Conservation (phyloP, 2,888 invertebrate genomes). For the Camptogramma bilineatum region DNA sequence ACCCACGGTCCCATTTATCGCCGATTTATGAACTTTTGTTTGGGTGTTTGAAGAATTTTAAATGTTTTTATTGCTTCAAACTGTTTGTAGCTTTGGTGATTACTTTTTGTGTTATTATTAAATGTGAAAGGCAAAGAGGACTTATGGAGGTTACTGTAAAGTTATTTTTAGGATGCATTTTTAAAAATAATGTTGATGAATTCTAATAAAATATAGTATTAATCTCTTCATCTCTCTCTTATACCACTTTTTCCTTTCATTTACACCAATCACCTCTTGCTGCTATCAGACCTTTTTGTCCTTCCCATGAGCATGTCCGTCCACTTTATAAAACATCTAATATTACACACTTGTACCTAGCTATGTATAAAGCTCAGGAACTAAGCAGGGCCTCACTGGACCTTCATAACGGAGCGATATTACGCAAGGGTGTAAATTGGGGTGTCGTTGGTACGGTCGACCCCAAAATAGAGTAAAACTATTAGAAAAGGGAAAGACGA, state of each 20-base stretch:
- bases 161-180: too few species aligned
- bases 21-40: conserved; percentile 27
- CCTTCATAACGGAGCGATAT: conserved; percentile 76
- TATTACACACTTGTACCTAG: conserved; percentile 9
- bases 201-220: too few species aligned
- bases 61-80: conserved; percentile 1
- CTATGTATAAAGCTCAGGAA: conserved; percentile 31
- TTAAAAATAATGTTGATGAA: too few species aligned
- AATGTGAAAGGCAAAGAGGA: too few species aligned
- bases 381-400: conserved; percentile 47
- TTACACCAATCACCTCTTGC: background rate
- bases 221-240: too few species aligned
- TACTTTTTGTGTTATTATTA: too few species aligned
- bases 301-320: background rate
- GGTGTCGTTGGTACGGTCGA: conserved; percentile 50
- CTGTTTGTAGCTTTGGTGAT: background rate
- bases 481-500: too few species aligned
- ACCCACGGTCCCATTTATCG: conserved; percentile 21
- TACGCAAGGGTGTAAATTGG: conserved; percentile 82
- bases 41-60: conserved; percentile 17
- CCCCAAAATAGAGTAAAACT: background rate
- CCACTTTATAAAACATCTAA: conserved; percentile 15
- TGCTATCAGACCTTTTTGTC: background rate
- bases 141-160: too few species aligned
- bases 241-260: background rate